Percentiles rank a stretch among this genome's conserved stretches.
Evolutionary conservation across 2,113 vertebrate species (phyloP).

Genomic region (Neoarius graeffei): DNA sequence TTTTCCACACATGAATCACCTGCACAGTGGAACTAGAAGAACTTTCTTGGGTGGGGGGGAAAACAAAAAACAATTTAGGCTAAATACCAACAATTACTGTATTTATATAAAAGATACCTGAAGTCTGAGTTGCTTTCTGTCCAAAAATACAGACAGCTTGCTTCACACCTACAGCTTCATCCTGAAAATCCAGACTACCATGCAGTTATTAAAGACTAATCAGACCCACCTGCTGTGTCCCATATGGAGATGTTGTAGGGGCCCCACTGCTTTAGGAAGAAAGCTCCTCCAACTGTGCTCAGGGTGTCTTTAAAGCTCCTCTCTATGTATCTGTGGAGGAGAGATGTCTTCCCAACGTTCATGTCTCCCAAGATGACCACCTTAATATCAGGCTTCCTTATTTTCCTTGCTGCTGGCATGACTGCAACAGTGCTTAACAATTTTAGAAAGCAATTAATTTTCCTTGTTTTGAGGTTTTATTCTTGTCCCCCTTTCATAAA

Average conservation of each 20-base stretch:
- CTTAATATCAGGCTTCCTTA: slow-evolving; percentile 91
- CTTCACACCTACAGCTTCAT: too few relatives aligned
- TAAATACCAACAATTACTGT: too few relatives aligned
- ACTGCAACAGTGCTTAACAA: neutral
- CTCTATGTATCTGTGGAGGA: slow-evolving; percentile 93
- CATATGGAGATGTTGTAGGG: slow-evolving; percentile 92
- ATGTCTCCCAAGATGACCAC: slow-evolving; percentile 90
- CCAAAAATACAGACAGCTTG: neutral
- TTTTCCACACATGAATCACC: neutral
- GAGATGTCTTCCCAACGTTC: slow-evolving; percentile 94
- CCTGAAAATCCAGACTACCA: neutral
- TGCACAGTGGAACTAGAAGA: neutral
- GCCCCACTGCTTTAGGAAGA: slow-evolving; percentile 94
- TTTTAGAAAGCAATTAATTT: too few relatives aligned
- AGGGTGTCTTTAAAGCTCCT: slow-evolving; percentile 87
- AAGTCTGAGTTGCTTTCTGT: neutral
- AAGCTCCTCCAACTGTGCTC: slow-evolving; percentile 94
- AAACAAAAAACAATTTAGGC: neutral
- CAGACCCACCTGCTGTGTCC: slow-evolving; percentile 88
- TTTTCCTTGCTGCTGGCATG: slow-evolving; percentile 69
- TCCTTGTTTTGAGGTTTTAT: too few relatives aligned
- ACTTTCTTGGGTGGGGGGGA: neutral
- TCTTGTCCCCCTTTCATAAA: neutral
- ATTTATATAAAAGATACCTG: too few relatives aligned
- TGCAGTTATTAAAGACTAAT: neutral